Conservation (phyloP, 2,113 vertebrate genomes). For the Tautogolabrus adspersus region DNA sequence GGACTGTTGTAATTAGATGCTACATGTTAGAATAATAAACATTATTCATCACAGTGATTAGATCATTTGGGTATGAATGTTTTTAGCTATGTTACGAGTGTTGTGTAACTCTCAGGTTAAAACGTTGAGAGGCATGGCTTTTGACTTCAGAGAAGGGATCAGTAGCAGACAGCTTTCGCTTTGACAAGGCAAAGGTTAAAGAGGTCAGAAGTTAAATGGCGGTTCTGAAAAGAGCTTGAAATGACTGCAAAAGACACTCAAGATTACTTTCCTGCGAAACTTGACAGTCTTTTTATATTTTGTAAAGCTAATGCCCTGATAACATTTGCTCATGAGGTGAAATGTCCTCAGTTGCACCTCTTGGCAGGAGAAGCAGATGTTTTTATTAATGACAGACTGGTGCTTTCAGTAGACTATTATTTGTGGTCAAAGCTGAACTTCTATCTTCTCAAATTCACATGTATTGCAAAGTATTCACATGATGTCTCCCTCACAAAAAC, state of each 20-base stretch:
- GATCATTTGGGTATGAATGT: background rate
- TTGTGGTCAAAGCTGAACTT: conserved; percentile 48
- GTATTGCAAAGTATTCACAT: background rate
- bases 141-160: conserved; percentile 23
- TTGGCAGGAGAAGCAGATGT: conserved; percentile 26
- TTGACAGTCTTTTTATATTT: background rate
- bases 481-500: conserved; percentile 15
- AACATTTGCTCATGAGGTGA: background rate
- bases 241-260: background rate
- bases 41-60: background rate
- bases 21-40: background rate
- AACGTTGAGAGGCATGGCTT: background rate
- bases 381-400: conserved; percentile 53
- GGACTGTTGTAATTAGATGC: background rate
- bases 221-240: background rate
- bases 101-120: conserved; percentile 13
- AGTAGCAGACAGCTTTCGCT: conserved; percentile 10
- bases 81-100: conserved; percentile 6
- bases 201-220: conserved; percentile 24
- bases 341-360: background rate
- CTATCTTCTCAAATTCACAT: conserved; percentile 24
- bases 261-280: background rate
- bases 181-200: conserved; percentile 11
- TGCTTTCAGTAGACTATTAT: conserved; percentile 38
- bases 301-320: background rate